Conservation (phyloP, 2,888 invertebrate species). For the Microdon myrmicae region DNA sequence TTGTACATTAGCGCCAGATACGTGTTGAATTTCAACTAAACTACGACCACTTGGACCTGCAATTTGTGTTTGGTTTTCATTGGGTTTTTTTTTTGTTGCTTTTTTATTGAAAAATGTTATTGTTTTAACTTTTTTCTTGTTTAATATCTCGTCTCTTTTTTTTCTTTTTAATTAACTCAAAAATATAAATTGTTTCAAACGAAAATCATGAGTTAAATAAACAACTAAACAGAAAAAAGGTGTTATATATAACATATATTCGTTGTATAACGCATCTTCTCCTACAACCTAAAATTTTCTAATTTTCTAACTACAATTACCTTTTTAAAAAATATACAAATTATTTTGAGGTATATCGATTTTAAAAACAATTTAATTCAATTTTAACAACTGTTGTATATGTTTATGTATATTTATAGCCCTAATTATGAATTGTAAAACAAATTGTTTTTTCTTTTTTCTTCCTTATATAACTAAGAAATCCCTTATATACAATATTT, state of each 20-base stretch:
- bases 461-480: conserved; percentile 29
- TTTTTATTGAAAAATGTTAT: not conserved
- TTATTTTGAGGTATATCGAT: conserved; percentile 48
- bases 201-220: not conserved
- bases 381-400: conserved; percentile 46
- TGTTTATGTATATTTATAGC: conserved; percentile 24
- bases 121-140: conserved; percentile 25
- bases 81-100: conserved; percentile 32
- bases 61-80: conserved; percentile 56
- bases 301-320: conserved; percentile 19
- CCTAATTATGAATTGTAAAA: conserved; percentile 25
- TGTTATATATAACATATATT: no score
- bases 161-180: conserved; percentile 14
- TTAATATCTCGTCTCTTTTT: conserved; percentile 29
- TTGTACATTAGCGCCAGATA: conserved; percentile 97
- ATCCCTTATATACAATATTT: conserved; percentile 29
- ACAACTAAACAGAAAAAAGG: conserved; percentile 15
- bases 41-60: conserved; percentile 93
- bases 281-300: conserved; percentile 27
- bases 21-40: conserved; percentile 96
- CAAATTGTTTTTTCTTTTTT: conserved; percentile 6
- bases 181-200: not conserved
- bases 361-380: conserved; percentile 34
- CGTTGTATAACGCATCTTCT: conserved; percentile 45
- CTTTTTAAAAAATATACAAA: conserved; percentile 36